These are phyloP conservation scores for Pseudanteris insignis DNA, from an alignment of 2,888 invertebrate genomes.

Conservation along the genomic window DNA sequence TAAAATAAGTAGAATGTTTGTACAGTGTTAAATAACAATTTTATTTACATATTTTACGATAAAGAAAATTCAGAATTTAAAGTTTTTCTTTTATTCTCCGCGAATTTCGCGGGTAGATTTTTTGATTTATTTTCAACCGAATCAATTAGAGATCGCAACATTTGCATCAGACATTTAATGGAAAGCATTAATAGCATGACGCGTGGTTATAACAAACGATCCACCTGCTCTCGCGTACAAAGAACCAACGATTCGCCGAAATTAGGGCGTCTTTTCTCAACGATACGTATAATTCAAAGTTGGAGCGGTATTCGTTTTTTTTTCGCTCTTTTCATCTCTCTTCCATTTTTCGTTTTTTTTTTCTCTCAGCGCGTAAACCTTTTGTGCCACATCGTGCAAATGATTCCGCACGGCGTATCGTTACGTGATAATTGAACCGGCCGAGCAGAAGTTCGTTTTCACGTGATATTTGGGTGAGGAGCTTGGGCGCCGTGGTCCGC, in stretches of 20 bases:
- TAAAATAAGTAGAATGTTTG: too few relatives aligned
- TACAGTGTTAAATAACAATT: too few relatives aligned
- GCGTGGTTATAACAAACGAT: slow-evolving; percentile 14
- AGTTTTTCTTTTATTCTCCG: too few relatives aligned
- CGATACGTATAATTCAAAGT: too few relatives aligned
- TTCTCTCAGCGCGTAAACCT: too few relatives aligned
- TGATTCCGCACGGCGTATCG: slow-evolving; percentile 21
- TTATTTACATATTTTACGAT: too few relatives aligned
- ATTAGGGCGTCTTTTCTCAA: too few relatives aligned
- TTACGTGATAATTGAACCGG: slow-evolving; percentile 37
- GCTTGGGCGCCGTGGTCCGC: slow-evolving; percentile 49
- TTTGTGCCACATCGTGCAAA: slow-evolving; percentile 12
- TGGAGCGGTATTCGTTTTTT: too few relatives aligned
- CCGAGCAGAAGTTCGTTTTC: slow-evolving; percentile 19
- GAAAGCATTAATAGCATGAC: slow-evolving; percentile 8
- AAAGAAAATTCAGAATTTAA: too few relatives aligned
- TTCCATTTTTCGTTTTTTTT: too few relatives aligned
- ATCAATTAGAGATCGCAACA: slow-evolving; percentile 18
- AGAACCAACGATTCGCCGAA: slow-evolving; percentile 9
- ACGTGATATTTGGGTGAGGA: slow-evolving; percentile 21
- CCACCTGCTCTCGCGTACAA: slow-evolving; percentile 21
- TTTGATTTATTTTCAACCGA: slow-evolving; percentile 17
- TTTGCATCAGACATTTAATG: slow-evolving; percentile 19
- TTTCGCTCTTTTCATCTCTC: too few relatives aligned
- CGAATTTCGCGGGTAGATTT: too few relatives aligned